phyloP scores from a whole-genome alignment of 92 coral and sea anemone species.

The Micromussa lordhowensis region DNA sequence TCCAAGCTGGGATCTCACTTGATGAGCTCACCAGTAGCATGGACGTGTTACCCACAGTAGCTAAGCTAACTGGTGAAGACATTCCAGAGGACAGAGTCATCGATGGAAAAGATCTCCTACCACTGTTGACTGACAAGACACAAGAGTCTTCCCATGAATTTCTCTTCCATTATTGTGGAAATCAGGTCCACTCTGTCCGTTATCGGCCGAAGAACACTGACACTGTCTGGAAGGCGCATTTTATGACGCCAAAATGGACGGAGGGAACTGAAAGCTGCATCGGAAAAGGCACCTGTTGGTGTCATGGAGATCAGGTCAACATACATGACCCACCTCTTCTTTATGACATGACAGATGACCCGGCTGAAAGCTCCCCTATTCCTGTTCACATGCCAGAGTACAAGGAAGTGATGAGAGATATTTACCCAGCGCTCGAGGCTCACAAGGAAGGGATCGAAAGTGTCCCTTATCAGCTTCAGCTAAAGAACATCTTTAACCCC shows the following conservation, averaged over 20 bases:
- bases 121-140: constrained; percentile 62
- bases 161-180: constrained; percentile 89
- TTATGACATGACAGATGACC: constrained; percentile 79
- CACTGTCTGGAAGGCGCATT: constrained; percentile 85
- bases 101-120: constrained; percentile 80
- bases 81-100: constrained; percentile 75
- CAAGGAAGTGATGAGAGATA: constrained; percentile 41
- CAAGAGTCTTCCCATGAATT: constrained; percentile 70
- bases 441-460: constrained; percentile 48
- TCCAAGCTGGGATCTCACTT: constrained; percentile 65
- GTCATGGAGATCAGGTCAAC: constrained; percentile 62
- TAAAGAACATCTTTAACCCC: constrained; percentile 48
- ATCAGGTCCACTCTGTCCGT: constrained; percentile 83
- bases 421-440: constrained; percentile 56
- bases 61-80: constrained; percentile 60
- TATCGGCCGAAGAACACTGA: constrained; percentile 72
- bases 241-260: constrained; percentile 69
- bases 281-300: constrained; percentile 35
- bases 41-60: constrained; percentile 80
- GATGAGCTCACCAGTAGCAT: constrained; percentile 76
- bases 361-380: constrained; percentile 66
- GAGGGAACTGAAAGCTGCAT: constrained; percentile 67
- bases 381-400: constrained; percentile 28
- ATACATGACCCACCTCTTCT: constrained; percentile 77
- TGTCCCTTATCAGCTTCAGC: constrained; percentile 67